Evolutionary conservation across 2,113 vertebrate genomes (phyloP).

Genomic region (Sorex araneus): DNA sequence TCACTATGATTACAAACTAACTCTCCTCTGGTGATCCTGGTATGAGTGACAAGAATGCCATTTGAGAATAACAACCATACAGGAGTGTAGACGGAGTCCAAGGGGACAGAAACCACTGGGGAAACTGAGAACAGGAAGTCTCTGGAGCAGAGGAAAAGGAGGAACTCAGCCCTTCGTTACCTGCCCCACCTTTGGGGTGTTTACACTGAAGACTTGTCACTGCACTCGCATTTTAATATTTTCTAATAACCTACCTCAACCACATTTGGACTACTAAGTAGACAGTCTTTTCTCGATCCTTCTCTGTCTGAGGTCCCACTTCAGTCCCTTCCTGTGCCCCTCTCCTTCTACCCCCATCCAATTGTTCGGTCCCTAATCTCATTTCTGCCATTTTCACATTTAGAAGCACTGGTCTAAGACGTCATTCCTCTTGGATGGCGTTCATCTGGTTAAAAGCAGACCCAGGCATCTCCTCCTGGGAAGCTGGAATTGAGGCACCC

Average conservation of each 20-base stretch:
- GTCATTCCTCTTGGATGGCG: conserved; percentile 16
- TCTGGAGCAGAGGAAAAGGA: neutral
- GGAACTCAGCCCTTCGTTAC: neutral
- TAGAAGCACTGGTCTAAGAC: neutral
- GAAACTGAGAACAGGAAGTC: neutral
- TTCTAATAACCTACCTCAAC: too few species aligned
- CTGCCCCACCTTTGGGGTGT: neutral
- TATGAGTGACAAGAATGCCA: neutral
- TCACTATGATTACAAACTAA: neutral
- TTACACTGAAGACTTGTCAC: neutral
- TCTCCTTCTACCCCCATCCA: too few species aligned
- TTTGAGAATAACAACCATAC: neutral
- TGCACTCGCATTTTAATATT: too few species aligned
- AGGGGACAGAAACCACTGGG: neutral
- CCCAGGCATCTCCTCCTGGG: neutral
- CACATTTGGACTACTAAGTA: too few species aligned
- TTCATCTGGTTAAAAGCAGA: neutral
- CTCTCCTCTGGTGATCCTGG: neutral
- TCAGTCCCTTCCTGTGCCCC: too few species aligned
- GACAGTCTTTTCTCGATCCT: too few species aligned
- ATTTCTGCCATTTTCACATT: too few species aligned
- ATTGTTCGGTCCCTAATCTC: too few species aligned
- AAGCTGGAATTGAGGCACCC: neutral
- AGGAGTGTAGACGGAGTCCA: neutral
- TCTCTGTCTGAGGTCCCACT: too few species aligned